Base-by-base conservation (phyloP, 2,113 vertebrate species). In the Lepus americanus region DNA sequence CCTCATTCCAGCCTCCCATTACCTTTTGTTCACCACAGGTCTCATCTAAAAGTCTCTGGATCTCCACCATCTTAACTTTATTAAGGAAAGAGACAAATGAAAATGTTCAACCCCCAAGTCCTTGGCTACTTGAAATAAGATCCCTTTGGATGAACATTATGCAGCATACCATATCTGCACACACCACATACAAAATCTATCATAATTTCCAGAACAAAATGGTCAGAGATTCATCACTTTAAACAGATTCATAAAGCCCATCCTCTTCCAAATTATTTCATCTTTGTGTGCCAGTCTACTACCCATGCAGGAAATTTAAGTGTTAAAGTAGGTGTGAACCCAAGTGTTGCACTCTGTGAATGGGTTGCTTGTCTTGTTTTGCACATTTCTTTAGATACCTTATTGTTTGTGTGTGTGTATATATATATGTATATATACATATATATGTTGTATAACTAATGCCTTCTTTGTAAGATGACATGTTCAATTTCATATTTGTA, bases 101-200 rank as follows among this genome's bases (percentile, higher is more conserved):
- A 82, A 14, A 19, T 4, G 1, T 89, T 87, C 39, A 66, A 53
- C 3, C 44, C 19, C 59, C 36, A 33, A 3, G 59, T 17, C 31
- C 20, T 29, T 84, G 55, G 3, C 4, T 70, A 59, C 0, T 13
- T 90, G n/a, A 69, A 14, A 9, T 20, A 3, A 49, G 4, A n/a
- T 79, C 79, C 5, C 27, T 89, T 91, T 64, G 39, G 67, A 17
- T 36, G 12, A 66, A 76, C 0, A 80, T 0, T 31, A 27, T 39
- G 8, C 5, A 17, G 7, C 6, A 61, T 14, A n/a, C 36, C 25
- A 31, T n/a, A 27, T 33, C 51, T 55, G 27, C 53, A 49, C 8
- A 27, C 31, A 36, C 8, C 2, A 73, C 22, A 36, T 11, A 25
- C 51, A n/a, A 20, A 31, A n/a, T 0, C 0, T 5, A 1, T 27